A percentile compares a stretch with the other conserved stretches of the same genome.
These are phyloP conservation scores for Tadarida brasiliensis DNA, from an alignment of 2,797 vertebrate species.

Conservation along the genomic window DNA sequence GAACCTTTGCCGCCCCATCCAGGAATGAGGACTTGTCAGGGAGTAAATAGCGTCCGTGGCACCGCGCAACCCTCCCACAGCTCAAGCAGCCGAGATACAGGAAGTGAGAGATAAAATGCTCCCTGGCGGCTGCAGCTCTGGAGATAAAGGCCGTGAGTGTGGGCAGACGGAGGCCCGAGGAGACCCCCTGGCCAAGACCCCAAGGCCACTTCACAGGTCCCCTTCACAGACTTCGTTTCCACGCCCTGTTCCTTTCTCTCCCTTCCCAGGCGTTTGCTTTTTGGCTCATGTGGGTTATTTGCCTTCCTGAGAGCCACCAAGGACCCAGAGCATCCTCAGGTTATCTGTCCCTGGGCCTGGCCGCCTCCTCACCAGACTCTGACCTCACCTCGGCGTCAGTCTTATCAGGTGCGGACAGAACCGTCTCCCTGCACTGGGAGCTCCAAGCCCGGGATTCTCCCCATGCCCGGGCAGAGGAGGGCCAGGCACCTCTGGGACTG, in stretches of 20 bases:
- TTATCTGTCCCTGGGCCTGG: conserved; percentile 49
- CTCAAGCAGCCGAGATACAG: not conserved
- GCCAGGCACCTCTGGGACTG: conserved; percentile 38
- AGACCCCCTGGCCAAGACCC: not conserved
- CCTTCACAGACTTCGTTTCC: not conserved
- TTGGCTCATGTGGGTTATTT: not conserved
- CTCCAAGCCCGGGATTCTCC: not conserved
- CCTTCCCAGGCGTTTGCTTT: not conserved
- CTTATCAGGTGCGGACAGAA: conserved; percentile 81
- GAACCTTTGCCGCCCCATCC: not conserved
- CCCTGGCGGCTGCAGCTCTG: not conserved
- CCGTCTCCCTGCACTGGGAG: not conserved
- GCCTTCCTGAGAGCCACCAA: not conserved
- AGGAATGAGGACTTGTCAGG: not conserved
- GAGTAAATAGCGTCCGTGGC: not conserved
- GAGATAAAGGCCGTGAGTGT: conserved; percentile 41
- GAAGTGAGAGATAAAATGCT: conserved; percentile 16
- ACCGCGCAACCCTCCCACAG: not conserved
- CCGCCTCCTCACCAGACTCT: conserved; percentile 66
- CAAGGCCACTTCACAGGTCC: not conserved
- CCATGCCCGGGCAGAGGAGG: not conserved
- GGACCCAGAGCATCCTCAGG: not conserved
- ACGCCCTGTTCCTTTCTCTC: not conserved
- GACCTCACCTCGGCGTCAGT: conserved; percentile 78
- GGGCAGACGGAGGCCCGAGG: not conserved